Evolutionary conservation across 2,113 vertebrate species (phyloP).

Genomic region (Epinephelus lanceolatus): DNA sequence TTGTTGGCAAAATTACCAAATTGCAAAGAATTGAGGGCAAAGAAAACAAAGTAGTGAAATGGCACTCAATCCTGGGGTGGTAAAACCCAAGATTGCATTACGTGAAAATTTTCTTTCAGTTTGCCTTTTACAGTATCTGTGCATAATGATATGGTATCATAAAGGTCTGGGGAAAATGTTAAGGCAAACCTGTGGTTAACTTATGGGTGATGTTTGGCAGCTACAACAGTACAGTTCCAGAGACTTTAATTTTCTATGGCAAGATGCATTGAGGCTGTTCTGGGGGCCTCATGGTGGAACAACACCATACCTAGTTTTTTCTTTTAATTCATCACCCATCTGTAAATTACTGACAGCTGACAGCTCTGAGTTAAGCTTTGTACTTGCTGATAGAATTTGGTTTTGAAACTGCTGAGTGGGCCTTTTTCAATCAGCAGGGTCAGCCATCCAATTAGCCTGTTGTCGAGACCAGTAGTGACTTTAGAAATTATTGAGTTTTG

Average conservation of each 20-base stretch:
- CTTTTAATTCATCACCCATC: conserved; percentile 26
- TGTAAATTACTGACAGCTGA: conserved; percentile 48
- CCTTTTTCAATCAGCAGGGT: conserved; percentile 63
- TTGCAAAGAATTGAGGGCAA: no score
- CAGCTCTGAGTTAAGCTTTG: conserved; percentile 48
- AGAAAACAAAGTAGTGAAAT: no score
- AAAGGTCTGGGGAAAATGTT: no score
- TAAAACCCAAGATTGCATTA: background rate
- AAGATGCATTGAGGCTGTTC: background rate
- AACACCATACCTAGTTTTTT: background rate
- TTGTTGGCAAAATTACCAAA: no score
- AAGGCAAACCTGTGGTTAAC: background rate
- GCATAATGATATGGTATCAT: background rate
- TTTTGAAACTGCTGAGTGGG: conserved; percentile 57
- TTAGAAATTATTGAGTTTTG: conserved; percentile 68
- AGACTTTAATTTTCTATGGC: background rate
- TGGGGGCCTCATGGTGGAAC: background rate
- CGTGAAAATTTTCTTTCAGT: background rate
- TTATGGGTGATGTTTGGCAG: background rate
- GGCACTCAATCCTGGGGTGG: no score
- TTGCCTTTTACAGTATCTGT: background rate
- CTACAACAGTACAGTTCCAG: background rate
- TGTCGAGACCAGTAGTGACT: conserved; percentile 53
- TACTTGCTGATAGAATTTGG: conserved; percentile 49
- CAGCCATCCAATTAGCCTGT: conserved; percentile 68